Percentiles rank a stretch among this genome's conserved stretches.
These are phyloP conservation scores for Nebria brevicollis DNA, from an alignment of 2,888 invertebrate species.

Conservation along the genomic window DNA sequence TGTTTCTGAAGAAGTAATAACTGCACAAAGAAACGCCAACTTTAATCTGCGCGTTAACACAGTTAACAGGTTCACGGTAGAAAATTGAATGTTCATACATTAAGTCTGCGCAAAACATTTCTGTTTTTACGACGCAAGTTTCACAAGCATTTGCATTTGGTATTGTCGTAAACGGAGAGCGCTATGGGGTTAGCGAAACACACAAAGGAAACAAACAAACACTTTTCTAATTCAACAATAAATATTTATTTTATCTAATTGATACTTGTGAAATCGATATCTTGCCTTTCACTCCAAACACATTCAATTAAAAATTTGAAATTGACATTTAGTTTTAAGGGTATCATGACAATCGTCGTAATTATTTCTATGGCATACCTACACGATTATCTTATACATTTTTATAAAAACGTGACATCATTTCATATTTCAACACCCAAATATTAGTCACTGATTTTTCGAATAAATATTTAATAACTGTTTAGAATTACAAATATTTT, in stretches of 20 bases:
- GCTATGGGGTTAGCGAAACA: neutral
- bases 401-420: neutral
- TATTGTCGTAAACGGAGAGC: neutral
- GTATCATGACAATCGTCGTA: neutral
- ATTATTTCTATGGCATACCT: neutral
- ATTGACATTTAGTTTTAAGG: neutral
- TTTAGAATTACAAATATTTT: no score
- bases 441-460: neutral
- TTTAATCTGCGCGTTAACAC: neutral
- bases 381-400: neutral
- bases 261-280: neutral
- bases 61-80: neutral
- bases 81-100: neutral
- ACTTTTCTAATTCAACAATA: neutral
- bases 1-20: neutral
- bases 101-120: neutral
- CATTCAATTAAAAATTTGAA: neutral
- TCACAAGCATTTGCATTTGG: neutral
- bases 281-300: neutral
- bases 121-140: neutral
- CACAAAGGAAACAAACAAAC: neutral
- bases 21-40: neutral
- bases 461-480: neutral
- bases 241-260: neutral
- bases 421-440: neutral